Evolutionary conservation across 2,888 invertebrate species (phyloP).

Genomic region (Dryocosmus kuriphilus): DNA sequence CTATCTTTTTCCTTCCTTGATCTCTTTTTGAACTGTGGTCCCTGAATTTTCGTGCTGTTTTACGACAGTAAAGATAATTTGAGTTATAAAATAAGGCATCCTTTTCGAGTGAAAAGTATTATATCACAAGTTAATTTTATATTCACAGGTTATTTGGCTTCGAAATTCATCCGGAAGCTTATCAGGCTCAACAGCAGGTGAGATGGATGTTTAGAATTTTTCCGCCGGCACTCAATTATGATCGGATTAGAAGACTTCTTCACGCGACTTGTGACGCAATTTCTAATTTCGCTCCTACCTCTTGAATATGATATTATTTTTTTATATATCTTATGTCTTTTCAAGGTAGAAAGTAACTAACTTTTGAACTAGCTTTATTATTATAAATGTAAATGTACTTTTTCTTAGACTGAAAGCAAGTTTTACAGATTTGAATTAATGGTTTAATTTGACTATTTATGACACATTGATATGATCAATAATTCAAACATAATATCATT

Average conservation of each 20-base stretch:
- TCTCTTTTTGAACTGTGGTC: too few species aligned
- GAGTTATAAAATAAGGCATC: too few species aligned
- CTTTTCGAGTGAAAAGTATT: too few species aligned
- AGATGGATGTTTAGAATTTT: constrained; percentile 95
- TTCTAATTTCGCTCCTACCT: constrained; percentile 70
- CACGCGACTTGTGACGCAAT: constrained; percentile 69
- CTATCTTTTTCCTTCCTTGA: too few species aligned
- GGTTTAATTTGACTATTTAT: constrained; percentile 63
- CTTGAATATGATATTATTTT: constrained; percentile 72
- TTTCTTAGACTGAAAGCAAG: constrained; percentile 57
- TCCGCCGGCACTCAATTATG: constrained; percentile 91
- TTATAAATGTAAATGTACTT: constrained; percentile 54
- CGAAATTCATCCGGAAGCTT: constrained; percentile 99
- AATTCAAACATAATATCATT: constrained; percentile 67
- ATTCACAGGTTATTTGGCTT: constrained; percentile 96
- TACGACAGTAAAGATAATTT: too few species aligned
- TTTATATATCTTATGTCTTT: constrained; percentile 68
- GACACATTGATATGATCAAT: constrained; percentile 67
- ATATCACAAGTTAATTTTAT: constrained; percentile 3
- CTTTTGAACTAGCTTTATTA: constrained; percentile 58
- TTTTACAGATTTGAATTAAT: too few species aligned
- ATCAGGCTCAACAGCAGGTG: constrained; percentile 98
- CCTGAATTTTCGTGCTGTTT: too few species aligned
- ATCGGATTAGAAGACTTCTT: constrained; percentile 73
- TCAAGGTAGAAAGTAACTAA: constrained; percentile 53